Percentiles rank a stretch among this genome's conserved stretches.
Evolutionary conservation across 2,888 invertebrate species (phyloP).

Genomic region (Coenonympha arcania): DNA sequence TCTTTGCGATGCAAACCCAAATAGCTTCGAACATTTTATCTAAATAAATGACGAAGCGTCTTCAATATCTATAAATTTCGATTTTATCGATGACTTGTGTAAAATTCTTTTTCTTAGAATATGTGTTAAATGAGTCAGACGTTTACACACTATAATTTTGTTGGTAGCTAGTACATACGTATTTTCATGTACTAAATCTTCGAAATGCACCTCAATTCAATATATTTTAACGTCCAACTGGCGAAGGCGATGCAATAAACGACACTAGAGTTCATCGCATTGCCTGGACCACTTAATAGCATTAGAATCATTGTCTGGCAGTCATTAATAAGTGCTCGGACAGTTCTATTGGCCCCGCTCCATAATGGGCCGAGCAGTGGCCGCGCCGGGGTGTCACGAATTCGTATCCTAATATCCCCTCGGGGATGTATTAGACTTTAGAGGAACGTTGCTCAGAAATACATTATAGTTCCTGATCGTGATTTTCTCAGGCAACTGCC

Average conservation of each 20-base stretch:
- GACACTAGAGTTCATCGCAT: conserved; percentile 46
- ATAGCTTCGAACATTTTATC: no score
- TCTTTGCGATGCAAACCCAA: no score
- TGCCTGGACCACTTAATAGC: conserved; percentile 58
- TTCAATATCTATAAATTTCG: no score
- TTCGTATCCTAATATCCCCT: conserved; percentile 44
- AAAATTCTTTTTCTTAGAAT: no score
- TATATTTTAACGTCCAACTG: no score
- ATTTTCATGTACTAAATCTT: no score
- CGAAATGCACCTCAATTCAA: no score
- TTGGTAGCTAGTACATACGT: no score
- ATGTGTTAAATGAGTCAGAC: no score
- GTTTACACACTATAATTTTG: no score
- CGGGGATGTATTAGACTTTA: conserved; percentile 28
- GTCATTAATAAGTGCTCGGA: conserved; percentile 65
- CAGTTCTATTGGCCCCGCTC: conserved; percentile 63
- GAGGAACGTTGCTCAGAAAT: conserved; percentile 29
- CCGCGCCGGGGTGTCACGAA: conserved; percentile 61
- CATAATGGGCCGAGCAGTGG: conserved; percentile 52
- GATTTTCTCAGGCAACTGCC: neutral
- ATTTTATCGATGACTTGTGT: no score
- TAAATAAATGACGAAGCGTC: no score
- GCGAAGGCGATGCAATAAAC: conserved; percentile 41
- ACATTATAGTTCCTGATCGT: conserved; percentile 10
- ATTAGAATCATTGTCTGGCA: conserved; percentile 64